These are phyloP conservation scores for Oncopodura yosiiana DNA, from an alignment of 1,140 invertebrate species.

Conservation along the genomic window DNA sequence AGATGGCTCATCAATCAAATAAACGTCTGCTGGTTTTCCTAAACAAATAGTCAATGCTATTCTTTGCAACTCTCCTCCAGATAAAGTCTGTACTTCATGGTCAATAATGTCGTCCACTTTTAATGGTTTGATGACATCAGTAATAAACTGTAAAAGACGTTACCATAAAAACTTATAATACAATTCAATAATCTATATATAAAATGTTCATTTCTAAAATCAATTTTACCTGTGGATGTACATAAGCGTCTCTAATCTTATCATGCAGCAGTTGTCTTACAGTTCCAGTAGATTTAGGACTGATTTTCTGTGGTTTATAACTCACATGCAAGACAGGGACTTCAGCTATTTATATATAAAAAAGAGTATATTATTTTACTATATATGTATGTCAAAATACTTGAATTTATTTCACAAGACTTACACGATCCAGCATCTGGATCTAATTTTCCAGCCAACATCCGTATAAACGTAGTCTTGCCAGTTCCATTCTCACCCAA, in stretches of 20 bases:
- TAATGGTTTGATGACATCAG: conserved; percentile 98
- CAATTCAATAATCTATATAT: too few relatives aligned
- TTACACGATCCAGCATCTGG: conserved; percentile 75
- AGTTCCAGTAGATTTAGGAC: conserved; percentile 89
- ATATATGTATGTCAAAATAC: not conserved
- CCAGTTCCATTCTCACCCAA: conserved; percentile 99
- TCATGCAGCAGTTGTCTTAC: conserved; percentile 87
- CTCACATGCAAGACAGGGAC: conserved; percentile 92
- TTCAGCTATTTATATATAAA: conserved; percentile 46
- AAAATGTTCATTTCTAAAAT: not conserved
- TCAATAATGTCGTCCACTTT: conserved; percentile 97
- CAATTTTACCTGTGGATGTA: conserved; percentile 74
- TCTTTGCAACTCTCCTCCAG: conserved; percentile 97
- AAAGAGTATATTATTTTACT: not conserved
- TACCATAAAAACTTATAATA: not conserved
- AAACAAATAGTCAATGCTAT: conserved; percentile 91
- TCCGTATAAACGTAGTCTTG: conserved; percentile 97
- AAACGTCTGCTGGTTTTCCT: conserved; percentile 97
- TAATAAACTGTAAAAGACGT: conserved; percentile 64
- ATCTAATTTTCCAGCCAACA: conserved; percentile 90
- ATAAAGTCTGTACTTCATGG: conserved; percentile 96
- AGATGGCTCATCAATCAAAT: conserved; percentile 97
- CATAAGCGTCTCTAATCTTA: conserved; percentile 91
- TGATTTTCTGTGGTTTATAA: conserved; percentile 99
- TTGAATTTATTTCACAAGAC: conserved; percentile 6